Evolutionary conservation across 1,140 invertebrate species (phyloP).

Genomic region (Sinonovacula constricta): DNA sequence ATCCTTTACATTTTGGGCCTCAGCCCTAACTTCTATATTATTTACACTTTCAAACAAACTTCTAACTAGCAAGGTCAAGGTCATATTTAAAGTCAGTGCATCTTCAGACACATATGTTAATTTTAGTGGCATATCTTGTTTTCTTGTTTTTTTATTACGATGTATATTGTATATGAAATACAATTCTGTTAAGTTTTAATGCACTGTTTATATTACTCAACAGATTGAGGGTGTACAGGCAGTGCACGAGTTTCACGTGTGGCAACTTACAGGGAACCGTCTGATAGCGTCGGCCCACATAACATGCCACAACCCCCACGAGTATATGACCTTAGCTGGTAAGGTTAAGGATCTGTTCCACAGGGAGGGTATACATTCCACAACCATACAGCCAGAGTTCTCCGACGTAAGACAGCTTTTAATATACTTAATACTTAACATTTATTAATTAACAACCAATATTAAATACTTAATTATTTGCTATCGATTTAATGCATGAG

Average conservation of each 20-base stretch:
- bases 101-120: too few species aligned
- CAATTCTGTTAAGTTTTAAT: too few species aligned
- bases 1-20: too few species aligned
- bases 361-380: conserved; percentile 82
- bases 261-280: conserved; percentile 81
- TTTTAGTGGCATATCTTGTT: too few species aligned
- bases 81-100: too few species aligned
- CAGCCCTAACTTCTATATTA: too few species aligned
- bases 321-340: conserved; percentile 81
- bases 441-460: neutral
- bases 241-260: conserved; percentile 83
- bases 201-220: too few species aligned
- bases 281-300: conserved; percentile 83
- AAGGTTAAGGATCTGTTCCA: conserved; percentile 81
- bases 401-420: conserved; percentile 54
- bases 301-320: conserved; percentile 78
- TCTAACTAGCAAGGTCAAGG: too few species aligned
- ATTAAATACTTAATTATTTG: neutral
- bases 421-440: neutral
- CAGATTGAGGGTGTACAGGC: conserved; percentile 81
- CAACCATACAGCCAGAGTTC: conserved; percentile 83
- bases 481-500: neutral
- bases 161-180: too few species aligned
- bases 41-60: too few species aligned
- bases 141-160: too few species aligned